These are phyloP conservation scores for Allobates femoralis DNA, from an alignment of 2,797 vertebrate species.

Conservation along the genomic window DNA sequence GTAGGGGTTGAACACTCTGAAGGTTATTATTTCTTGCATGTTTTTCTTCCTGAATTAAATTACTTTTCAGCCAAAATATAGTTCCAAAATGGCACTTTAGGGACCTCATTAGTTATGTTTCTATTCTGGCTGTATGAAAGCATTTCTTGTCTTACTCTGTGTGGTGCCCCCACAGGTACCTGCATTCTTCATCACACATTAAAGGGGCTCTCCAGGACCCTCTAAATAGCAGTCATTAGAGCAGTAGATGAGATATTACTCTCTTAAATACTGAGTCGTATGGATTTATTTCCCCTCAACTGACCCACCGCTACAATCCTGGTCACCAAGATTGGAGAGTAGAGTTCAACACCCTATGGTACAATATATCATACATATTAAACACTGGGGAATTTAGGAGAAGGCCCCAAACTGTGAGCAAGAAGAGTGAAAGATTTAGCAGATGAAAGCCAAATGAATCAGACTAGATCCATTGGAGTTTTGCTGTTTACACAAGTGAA, in stretches of 20 bases:
- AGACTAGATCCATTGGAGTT: slow-evolving; percentile 4
- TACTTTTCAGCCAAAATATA: not conserved
- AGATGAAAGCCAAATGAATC: slow-evolving; percentile 1
- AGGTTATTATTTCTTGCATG: slow-evolving; percentile 5
- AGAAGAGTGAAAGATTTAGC: not conserved
- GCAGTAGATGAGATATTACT: not conserved
- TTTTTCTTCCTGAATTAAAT: slow-evolving; percentile 10
- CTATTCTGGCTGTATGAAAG: not conserved
- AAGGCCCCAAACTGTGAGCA: not conserved
- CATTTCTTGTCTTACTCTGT: not conserved
- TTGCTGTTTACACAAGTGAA: slow-evolving; percentile 23
- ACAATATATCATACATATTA: not conserved
- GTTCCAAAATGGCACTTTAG: not conserved
- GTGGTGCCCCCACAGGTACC: not conserved
- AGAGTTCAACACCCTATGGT: not conserved
- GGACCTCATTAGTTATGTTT: slow-evolving; percentile 5
- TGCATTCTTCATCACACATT: not conserved
- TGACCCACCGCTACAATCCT: not conserved
- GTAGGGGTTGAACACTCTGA: not conserved
- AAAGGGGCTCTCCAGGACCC: not conserved
- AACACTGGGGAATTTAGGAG: too few relatives aligned
- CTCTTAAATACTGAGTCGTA: too few relatives aligned
- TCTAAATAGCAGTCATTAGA: not conserved
- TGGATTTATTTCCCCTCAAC: not conserved
- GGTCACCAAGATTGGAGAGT: not conserved